These are phyloP conservation scores for Alces alces DNA, from an alignment of 2,113 vertebrate species.

Conservation along the genomic window DNA sequence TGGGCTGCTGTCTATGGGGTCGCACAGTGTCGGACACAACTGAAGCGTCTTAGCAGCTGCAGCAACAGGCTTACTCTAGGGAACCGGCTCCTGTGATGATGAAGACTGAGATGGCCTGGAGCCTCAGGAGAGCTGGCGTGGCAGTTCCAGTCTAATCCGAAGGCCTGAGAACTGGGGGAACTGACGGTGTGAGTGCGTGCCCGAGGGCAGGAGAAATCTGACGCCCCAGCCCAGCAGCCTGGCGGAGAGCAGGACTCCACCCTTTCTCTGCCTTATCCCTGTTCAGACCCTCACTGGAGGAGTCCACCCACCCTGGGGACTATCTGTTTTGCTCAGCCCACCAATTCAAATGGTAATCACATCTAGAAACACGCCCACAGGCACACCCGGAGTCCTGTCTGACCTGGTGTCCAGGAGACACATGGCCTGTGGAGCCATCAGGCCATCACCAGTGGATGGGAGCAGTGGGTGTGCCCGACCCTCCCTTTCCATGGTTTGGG, in stretches of 20 bases:
- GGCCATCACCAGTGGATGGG: accelerated
- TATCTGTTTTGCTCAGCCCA: not conserved
- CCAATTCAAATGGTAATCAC: not conserved
- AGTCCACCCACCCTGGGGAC: not conserved
- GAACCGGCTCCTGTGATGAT: not conserved
- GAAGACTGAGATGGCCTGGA: not conserved
- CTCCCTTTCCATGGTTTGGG: no score
- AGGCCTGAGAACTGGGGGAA: not conserved
- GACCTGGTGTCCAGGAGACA: accelerated
- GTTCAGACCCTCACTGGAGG: not conserved
- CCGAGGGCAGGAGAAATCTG: no score
- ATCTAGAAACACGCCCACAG: not conserved
- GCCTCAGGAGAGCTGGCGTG: accelerated
- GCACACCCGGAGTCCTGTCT: not conserved
- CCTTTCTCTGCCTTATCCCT: not conserved
- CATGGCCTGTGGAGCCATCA: accelerated
- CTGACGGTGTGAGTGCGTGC: accelerated
- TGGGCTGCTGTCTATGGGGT: no score
- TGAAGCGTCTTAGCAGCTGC: no score
- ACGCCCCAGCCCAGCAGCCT: not conserved
- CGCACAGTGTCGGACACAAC: no score
- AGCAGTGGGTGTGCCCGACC: accelerated
- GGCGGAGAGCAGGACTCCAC: not conserved
- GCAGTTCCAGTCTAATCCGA: not conserved
- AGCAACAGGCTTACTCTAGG: not conserved